Evolutionary conservation across 1,140 invertebrate genomes (phyloP), one percentile per base, ranked within the genome.

Genomic region (Eupristina koningsbergeri): DNA sequence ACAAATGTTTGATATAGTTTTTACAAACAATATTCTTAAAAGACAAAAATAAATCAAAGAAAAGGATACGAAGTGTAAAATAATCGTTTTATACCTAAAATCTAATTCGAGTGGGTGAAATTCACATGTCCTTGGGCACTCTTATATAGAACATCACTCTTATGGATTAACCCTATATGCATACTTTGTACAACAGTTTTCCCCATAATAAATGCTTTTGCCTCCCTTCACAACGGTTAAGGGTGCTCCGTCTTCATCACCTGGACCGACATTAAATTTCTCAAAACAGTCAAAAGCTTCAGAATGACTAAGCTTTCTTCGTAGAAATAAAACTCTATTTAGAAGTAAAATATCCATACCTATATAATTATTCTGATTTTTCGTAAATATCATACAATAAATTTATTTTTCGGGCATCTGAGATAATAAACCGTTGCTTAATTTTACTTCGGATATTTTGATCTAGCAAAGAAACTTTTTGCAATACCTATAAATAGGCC

Each of bases 261-360:
- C 74, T 85, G 85, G 84, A 86, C 79, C 3, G 8, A 26, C 53
- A 9, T 63, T 77, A 29, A 71, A 76, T 58, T 73, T 61, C 34
- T 81, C 79, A 79, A 86, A 84, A 74, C 39, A 41, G 22, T 69
- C 45, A 41, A 58, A 58, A 58, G 47, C 31, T 34, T 53, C 34
- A 61, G 15, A 31, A 58, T 58, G 31, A 50, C 53, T 85, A 86
- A 88, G 63, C 86, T 84, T 83, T 87, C 87, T 74, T 83, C 85
- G 39, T 71, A 45, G 86, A 87, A 86, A 89, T 87, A 83, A 88
- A 89, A 89, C 89, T 88, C 88, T 86, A 78, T 89, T 89, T 88
- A 89, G 87, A 87, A 83, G 84, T 73, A 75, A 83, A 64, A 69
- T 81, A 80, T 81, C 86, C 87, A 88, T 86, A 85, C 82, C 86